phyloP scores from a whole-genome alignment of 2,888 invertebrate genomes.

The Plusia festucae region DNA sequence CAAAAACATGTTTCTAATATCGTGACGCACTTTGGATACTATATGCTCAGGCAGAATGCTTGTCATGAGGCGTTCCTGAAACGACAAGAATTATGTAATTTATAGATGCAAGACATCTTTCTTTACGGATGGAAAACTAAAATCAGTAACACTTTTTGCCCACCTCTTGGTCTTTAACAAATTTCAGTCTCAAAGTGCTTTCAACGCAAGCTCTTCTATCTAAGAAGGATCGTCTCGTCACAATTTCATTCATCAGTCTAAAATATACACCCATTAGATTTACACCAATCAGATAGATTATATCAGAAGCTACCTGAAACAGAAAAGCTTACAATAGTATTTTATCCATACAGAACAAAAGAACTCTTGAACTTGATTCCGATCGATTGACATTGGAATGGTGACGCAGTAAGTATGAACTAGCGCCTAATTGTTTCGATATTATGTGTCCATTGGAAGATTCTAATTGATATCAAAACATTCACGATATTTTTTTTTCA shows the following conservation, averaged over 20 bases:
- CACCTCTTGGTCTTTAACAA: slow-evolving; percentile 95
- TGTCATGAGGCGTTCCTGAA: slow-evolving; percentile 94
- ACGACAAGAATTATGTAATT: slow-evolving; percentile 30
- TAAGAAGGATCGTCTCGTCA: slow-evolving; percentile 95
- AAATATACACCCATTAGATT: slow-evolving; percentile 96
- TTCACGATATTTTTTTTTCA: too few species aligned
- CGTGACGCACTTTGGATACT: slow-evolving; percentile 90
- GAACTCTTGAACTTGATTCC: too few species aligned
- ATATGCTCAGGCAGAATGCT: slow-evolving; percentile 97
- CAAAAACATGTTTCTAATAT: slow-evolving; percentile 89
- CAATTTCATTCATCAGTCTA: slow-evolving; percentile 96
- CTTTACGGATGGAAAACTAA: too few species aligned
- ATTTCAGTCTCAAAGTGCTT: slow-evolving; percentile 94
- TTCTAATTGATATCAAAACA: too few species aligned
- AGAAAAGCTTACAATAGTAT: background rate
- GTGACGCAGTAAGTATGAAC: too few species aligned
- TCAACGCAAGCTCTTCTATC: slow-evolving; percentile 96
- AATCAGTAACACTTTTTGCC: slow-evolving; percentile 16
- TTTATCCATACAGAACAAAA: too few species aligned
- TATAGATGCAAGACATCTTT: too few species aligned
- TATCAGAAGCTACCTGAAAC: slow-evolving; percentile 92
- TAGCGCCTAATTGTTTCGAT: too few species aligned
- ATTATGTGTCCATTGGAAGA: too few species aligned
- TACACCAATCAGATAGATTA: slow-evolving; percentile 92
- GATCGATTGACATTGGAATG: too few species aligned